These are phyloP conservation scores for Cladorhizidae sp. DNA, from an alignment of 37 sponge, comb jelly and placozoan species.

Conservation along the genomic window DNA sequence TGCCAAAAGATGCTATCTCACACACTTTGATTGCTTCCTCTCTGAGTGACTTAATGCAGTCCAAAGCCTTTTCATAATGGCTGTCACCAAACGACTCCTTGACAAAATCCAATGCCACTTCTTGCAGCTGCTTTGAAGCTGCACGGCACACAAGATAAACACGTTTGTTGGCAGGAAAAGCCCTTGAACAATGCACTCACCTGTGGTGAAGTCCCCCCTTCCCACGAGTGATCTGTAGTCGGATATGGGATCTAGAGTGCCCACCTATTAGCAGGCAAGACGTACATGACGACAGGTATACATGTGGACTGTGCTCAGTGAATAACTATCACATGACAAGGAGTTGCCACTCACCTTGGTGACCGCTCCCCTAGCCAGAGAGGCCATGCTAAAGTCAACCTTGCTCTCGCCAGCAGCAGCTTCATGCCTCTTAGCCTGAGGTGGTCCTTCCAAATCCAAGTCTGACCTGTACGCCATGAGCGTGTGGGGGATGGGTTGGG, in stretches of 20 bases:
- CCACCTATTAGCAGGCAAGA: constrained; percentile 50
- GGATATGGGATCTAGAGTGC: constrained; percentile 84
- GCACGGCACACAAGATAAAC: not conserved
- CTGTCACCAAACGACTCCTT: constrained; percentile 83
- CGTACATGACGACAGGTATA: not conserved
- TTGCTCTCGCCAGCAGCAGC: constrained; percentile 42
- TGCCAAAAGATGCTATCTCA: not conserved
- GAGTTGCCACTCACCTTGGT: constrained; percentile 59
- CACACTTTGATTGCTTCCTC: constrained; percentile 67
- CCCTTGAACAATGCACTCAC: constrained; percentile 2
- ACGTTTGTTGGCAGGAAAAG: not conserved
- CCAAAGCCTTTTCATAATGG: constrained; percentile 75
- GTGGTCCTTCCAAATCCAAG: constrained; percentile 46
- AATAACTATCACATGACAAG: not conserved
- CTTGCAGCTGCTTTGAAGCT: constrained; percentile 82
- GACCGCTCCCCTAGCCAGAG: constrained; percentile 72
- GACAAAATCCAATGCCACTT: constrained; percentile 62
- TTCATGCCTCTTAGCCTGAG: constrained; percentile 23
- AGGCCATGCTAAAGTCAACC: constrained; percentile 81
- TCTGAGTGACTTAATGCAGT: constrained; percentile 67
- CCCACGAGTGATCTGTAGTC: constrained; percentile 65
- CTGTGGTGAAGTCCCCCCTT: constrained; percentile 45
- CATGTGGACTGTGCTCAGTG: not conserved
- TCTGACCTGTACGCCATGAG: constrained; percentile 54
- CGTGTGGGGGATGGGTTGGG: no score